Evolutionary conservation across 2,797 vertebrate genomes (phyloP).

Genomic region (Chrosomus eos): DNA sequence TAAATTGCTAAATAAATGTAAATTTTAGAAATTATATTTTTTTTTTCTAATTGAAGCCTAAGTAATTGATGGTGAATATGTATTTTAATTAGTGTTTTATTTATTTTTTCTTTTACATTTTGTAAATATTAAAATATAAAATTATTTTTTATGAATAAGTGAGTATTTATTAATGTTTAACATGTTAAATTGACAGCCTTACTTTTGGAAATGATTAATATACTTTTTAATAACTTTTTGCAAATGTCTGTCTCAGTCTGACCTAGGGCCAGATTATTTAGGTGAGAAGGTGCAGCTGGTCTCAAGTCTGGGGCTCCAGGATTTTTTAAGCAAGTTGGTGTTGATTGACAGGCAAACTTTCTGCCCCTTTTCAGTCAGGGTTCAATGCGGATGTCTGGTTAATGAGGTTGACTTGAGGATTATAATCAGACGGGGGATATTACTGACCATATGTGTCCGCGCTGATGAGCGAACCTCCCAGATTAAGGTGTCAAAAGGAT

Average conservation of each 20-base stretch:
- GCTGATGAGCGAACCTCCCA: slow-evolving; percentile 75
- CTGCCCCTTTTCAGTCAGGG: slow-evolving; percentile 76
- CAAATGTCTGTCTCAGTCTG: background rate
- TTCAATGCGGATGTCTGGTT: slow-evolving; percentile 81
- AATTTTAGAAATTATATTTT: background rate
- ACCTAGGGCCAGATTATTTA: background rate
- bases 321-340: slow-evolving; percentile 78
- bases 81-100: background rate
- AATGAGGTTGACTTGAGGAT: slow-evolving; percentile 81
- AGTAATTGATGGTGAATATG: background rate
- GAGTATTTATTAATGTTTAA: background rate
- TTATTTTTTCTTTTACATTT: background rate
- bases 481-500: slow-evolving; percentile 62
- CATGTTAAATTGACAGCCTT: background rate
- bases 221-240: background rate
- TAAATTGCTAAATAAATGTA: background rate
- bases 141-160: background rate
- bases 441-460: slow-evolving; percentile 79
- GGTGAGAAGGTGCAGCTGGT: background rate
- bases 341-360: slow-evolving; percentile 81
- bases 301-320: slow-evolving; percentile 54
- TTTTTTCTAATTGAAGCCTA: background rate
- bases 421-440: slow-evolving; percentile 82
- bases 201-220: background rate
- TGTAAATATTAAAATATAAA: background rate